Evolutionary conservation across 2,888 invertebrate species (phyloP).

Genomic region (Lithophane ornitopus): DNA sequence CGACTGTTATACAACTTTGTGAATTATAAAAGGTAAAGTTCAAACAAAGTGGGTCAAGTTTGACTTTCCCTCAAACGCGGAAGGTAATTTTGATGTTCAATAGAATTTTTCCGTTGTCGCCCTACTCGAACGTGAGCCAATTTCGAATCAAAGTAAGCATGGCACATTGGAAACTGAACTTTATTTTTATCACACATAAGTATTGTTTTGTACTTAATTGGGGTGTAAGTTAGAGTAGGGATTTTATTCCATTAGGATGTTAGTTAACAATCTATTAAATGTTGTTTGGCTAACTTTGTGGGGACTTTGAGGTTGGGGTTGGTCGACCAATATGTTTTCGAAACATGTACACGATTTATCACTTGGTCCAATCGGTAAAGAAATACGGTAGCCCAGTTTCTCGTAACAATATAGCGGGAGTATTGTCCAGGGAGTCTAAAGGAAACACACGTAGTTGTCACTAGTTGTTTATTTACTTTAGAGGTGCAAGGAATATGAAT

Average conservation of each 20-base stretch:
- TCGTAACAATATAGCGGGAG: slow-evolving; percentile 21
- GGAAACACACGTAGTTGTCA: slow-evolving; percentile 43
- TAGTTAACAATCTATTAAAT: slow-evolving; percentile 67
- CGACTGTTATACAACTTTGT: slow-evolving; percentile 64
- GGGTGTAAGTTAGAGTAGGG: slow-evolving; percentile 27
- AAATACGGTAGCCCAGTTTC: slow-evolving; percentile 29
- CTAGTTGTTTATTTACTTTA: slow-evolving; percentile 25
- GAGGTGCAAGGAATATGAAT: not conserved
- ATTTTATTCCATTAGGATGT: slow-evolving; percentile 63
- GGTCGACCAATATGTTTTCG: slow-evolving; percentile 49
- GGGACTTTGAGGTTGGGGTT: slow-evolving; percentile 36
- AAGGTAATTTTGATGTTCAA: slow-evolving; percentile 70
- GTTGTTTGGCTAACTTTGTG: slow-evolving; percentile 60
- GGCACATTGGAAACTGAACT: slow-evolving; percentile 50
- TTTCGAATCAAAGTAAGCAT: slow-evolving; percentile 59
- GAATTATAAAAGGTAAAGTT: slow-evolving; percentile 61
- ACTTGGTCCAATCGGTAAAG: slow-evolving; percentile 39
- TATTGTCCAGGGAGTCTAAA: slow-evolving; percentile 29
- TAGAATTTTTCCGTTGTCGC: slow-evolving; percentile 67
- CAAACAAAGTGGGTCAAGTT: slow-evolving; percentile 71
- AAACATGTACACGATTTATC: slow-evolving; percentile 53
- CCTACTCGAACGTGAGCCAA: slow-evolving; percentile 67
- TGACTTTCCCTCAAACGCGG: slow-evolving; percentile 64
- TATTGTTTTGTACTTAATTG: slow-evolving; percentile 32
- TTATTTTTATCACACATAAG: slow-evolving; percentile 33